Percentiles rank a stretch among this genome's conserved stretches.
phyloP scores from a whole-genome alignment of 2,888 invertebrate species.

The Diplazon laetatorius region DNA sequence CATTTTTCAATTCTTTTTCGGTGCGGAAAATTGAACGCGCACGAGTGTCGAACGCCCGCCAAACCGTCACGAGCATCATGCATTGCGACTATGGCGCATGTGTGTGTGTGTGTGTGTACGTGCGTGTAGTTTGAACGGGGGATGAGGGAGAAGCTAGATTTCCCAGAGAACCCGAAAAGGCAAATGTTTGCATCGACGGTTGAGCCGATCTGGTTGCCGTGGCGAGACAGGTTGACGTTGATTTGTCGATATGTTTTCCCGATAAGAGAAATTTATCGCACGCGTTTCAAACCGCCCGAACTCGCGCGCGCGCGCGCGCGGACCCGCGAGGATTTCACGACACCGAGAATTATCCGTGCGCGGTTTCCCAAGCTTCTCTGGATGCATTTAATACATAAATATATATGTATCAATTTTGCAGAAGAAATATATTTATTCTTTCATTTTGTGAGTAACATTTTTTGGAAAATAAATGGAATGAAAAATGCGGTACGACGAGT shows the following conservation, averaged over 20 bases:
- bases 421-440: too few relatives aligned
- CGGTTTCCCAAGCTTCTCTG: conserved; percentile 8
- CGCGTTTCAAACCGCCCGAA: conserved; percentile 70
- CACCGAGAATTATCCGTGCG: conserved; percentile 67
- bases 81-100: too few relatives aligned
- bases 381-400: too few relatives aligned
- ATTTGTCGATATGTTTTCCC: conserved; percentile 74
- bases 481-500: too few relatives aligned
- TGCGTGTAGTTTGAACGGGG: conserved; percentile 16
- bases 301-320: conserved; percentile 47
- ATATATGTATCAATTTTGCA: too few relatives aligned
- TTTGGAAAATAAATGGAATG: too few relatives aligned
- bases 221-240: conserved; percentile 72
- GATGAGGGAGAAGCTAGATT: conserved; percentile 32
- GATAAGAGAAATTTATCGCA: conserved; percentile 75
- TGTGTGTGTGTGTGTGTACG: too few relatives aligned
- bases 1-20: too few relatives aligned
- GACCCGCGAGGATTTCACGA: too few relatives aligned
- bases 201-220: conserved; percentile 66
- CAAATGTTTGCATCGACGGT: conserved; percentile 59
- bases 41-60: too few relatives aligned
- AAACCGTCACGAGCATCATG: too few relatives aligned
- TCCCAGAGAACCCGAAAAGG: conserved; percentile 57
- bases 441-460: too few relatives aligned
- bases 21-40: conserved; percentile 31